Evolutionary conservation across 2,797 vertebrate species (phyloP), one percentile per base, ranked within the genome.

Genomic region (Antennarius maculatus): DNA sequence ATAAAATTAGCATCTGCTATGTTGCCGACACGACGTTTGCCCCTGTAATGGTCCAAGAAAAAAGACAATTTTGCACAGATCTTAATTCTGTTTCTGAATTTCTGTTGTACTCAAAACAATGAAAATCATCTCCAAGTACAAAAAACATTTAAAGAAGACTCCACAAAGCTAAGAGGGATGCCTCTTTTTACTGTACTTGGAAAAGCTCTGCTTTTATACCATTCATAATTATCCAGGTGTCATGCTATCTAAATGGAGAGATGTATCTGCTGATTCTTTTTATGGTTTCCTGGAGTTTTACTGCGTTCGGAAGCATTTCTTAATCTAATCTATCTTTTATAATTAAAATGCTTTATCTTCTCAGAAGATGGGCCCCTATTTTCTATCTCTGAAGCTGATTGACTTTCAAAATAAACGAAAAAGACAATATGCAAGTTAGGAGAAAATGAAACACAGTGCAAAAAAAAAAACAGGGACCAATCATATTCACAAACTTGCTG

Each of bases 331-430:
- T 86, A 4, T 77, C 17, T 18, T 49, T 74, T 79, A 68, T 85
- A 86, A 88, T 89, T 88, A 52, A 77, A 87, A 83, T 29, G 28
- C 50, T 77, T 83, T 79, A 88, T 89, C 85, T 85, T 43, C 71
- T 70, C 18, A n/a, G 79, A 39, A 39, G 67, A 81, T 78, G 59
- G 71, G 55, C 54, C 58, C 37, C 43, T 59, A 74, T 67, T 65
- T 43, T 43, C 48, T 50, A 63, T 83, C 66, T 70, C 15, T 4
- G 55, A 69, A 70, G 50, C 28, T 72, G 81, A 85, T 63, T 85
- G 75, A 78, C 76, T 83, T 77, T 75, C 58, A 45, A 68, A 78
- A 80, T 71, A 72, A 69, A 69, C 55, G 15, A 47, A 77, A 54
- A 54, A 27, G 64, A 71, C 34, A 83, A 74, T 77, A 64, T 55